Percentiles rank a stretch among this genome's conserved stretches.
Conservation (phyloP, 2,888 invertebrate species). For the Cephus spinipes region DNA sequence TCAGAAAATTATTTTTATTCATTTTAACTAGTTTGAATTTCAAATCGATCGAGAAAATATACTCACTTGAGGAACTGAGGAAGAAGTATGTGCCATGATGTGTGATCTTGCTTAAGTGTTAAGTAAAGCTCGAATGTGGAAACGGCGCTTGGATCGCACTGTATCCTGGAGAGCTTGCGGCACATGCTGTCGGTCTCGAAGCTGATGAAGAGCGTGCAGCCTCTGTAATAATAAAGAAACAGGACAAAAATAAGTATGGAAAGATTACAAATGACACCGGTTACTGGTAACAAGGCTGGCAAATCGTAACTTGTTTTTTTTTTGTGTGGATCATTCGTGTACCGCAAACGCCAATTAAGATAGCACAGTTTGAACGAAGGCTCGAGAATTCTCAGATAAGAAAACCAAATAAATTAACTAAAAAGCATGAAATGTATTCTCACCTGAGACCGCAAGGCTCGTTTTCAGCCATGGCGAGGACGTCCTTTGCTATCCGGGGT, state of each 20-base stretch:
- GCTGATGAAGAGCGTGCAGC: constrained; percentile 87
- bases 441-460: constrained; percentile 88
- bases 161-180: constrained; percentile 83
- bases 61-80: constrained; percentile 93
- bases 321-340: neutral
- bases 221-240: constrained; percentile 64
- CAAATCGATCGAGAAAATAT: constrained; percentile 18
- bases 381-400: neutral
- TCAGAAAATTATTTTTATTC: neutral
- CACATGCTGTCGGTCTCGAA: constrained; percentile 80
- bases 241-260: constrained; percentile 8
- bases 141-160: constrained; percentile 87
- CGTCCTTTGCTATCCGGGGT: constrained; percentile 82
- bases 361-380: too few relatives aligned
- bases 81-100: constrained; percentile 88
- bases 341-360: neutral
- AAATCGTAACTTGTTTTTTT: neutral
- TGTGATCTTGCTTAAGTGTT: constrained; percentile 86
- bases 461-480: constrained; percentile 84
- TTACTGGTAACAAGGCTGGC: neutral
- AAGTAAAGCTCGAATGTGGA: constrained; percentile 92
- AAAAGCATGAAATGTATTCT: constrained; percentile 18
- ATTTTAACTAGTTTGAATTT: constrained; percentile 8
- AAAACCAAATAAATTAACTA: neutral
- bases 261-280: neutral